Evolutionary conservation across 2,113 vertebrate species (phyloP).

Genomic region (Silurus meridionalis): DNA sequence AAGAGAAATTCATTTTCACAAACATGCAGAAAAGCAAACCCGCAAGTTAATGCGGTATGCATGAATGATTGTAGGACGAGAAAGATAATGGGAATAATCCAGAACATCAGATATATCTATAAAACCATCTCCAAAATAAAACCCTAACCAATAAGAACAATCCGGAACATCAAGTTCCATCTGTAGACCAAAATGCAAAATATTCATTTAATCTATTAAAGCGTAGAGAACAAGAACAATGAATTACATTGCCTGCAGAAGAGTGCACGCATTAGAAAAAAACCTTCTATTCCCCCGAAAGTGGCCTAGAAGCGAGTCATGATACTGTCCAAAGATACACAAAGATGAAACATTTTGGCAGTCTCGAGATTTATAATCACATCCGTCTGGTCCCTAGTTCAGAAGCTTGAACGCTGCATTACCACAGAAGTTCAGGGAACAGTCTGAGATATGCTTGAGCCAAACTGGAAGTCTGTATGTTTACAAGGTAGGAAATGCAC

Average conservation of each 20-base stretch:
- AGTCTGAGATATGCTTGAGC: background rate
- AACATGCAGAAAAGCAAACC: background rate
- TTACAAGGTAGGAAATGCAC: conserved; percentile 34
- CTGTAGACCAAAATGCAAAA: background rate
- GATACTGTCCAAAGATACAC: background rate
- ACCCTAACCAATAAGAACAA: background rate
- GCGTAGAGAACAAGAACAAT: background rate
- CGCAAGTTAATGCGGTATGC: background rate
- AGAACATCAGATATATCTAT: background rate
- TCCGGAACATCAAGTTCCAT: background rate
- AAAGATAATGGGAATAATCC: background rate
- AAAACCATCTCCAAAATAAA: conserved; percentile 5
- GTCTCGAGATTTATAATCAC: background rate
- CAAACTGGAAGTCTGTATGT: conserved; percentile 8
- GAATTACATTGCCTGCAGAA: background rate
- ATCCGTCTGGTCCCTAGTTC: background rate
- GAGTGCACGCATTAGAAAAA: background rate
- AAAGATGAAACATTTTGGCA: background rate
- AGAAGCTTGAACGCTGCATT: conserved; percentile 10
- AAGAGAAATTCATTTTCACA: background rate
- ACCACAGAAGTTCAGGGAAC: background rate
- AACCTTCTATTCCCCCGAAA: background rate
- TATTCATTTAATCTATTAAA: conserved; percentile 5
- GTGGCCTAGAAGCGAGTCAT: background rate
- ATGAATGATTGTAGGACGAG: background rate